Conservation (phyloP, 1,140 invertebrate genomes). For the Drosophila varians region DNA sequence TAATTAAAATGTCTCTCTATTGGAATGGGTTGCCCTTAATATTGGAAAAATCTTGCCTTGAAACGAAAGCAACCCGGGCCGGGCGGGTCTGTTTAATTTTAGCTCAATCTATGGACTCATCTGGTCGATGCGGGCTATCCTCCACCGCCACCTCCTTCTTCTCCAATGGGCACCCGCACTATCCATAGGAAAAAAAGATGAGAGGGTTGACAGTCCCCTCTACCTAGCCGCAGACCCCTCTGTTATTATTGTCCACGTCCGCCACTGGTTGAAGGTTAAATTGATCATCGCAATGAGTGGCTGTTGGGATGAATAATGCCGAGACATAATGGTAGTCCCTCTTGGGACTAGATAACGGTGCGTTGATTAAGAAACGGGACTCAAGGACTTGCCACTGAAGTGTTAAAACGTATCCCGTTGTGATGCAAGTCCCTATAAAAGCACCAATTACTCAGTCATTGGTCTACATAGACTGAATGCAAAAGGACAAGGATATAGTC, state of each 20-base stretch:
- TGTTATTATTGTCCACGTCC: slow-evolving; percentile 37
- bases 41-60: no score
- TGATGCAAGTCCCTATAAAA: no score
- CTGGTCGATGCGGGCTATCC: slow-evolving; percentile 32
- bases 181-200: slow-evolving; percentile 1
- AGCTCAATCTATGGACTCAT: slow-evolving; percentile 43
- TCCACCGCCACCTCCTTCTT: no score
- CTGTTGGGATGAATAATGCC: neutral
- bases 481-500: neutral
- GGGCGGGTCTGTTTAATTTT: slow-evolving; percentile 38
- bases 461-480: neutral
- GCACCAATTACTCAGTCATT: neutral
- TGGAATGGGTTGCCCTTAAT: neutral
- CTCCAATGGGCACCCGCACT: slow-evolving; percentile 15
- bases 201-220: slow-evolving; percentile 27
- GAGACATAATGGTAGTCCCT: neutral
- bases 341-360: neutral
- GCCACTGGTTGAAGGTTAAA: slow-evolving; percentile 63
- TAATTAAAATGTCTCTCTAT: no score
- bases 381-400: slow-evolving; percentile 17
- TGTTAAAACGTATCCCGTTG: no score
- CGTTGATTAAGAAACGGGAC: slow-evolving; percentile 5
- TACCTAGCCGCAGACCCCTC: slow-evolving; percentile 32
- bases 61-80: neutral
- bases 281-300: slow-evolving; percentile 51